Base-by-base conservation (phyloP, 2,797 vertebrate species). In the Neosalanx taihuensis region DNA sequence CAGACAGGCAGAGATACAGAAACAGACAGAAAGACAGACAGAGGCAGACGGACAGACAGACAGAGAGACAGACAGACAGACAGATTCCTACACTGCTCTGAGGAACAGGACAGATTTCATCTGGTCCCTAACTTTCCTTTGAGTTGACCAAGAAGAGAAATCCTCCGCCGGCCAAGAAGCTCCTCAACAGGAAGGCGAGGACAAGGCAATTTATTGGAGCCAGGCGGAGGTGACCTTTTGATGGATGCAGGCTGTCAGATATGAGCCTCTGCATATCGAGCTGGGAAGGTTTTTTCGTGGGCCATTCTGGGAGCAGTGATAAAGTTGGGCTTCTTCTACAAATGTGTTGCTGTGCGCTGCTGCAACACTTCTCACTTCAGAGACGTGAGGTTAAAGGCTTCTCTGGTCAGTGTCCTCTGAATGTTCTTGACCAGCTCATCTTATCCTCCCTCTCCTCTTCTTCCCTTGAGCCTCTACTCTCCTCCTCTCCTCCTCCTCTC, bases 211-310 rank as follows among this genome's bases (percentile, higher is more conserved):
- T 73, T 75, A 70, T 76, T 79, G 31, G 59, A 75, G 59, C 56
- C 63, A 15, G 73, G 66, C 20, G 53, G 63, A 78, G 70, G 70
- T 78, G 78, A 82, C 74, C 63, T 79, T 77, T 62, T 67, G 74
- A 80, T 78, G 77, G 83, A 80, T 77, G 41, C 58, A 64, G 68
- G 33, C 72, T 81, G 80, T 82, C 73, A 29, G 73, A 80, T 75
- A 80, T 68, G 30, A 71, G 81, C 81, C 69, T 66, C 79, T 72
- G 65, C 70, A 73, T 71, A 65, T 35, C 70, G 30, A 69, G 80
- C 56, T 69, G 71, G 73, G 58, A 82, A 78, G 65, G 75, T 82
- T 81, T 76, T 71, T 64, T 31, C 51, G 31, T 17, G 66, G 61
- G 58, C 61, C 69, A 69, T 74, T 46, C 72, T 80, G 64, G 79